These are phyloP conservation scores for Hemitrygon akajei DNA, from an alignment of 2,797 vertebrate genomes.

Conservation along the genomic window DNA sequence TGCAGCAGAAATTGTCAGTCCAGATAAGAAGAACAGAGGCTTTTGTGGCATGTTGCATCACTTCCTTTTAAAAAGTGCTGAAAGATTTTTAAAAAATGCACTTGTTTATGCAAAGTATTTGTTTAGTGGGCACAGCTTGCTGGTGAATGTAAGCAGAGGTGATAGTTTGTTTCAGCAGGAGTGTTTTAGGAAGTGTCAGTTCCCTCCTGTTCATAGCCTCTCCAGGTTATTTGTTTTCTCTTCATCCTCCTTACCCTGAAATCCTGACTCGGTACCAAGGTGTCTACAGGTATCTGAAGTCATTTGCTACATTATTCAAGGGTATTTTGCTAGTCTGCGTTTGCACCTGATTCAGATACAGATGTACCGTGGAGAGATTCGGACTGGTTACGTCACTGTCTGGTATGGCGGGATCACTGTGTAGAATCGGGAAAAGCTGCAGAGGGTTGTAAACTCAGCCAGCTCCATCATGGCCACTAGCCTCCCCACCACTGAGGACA, in stretches of 20 bases:
- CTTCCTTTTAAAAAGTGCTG: not conserved
- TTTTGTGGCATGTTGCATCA: slow-evolving; percentile 19
- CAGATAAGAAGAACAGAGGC: slow-evolving; percentile 4
- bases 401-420: too few species aligned
- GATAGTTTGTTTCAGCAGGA: not conserved
- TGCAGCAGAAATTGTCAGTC: not conserved
- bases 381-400: too few species aligned
- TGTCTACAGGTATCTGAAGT: not conserved
- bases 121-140: not conserved
- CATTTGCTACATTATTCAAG: not conserved
- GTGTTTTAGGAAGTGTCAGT: too few species aligned
- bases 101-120: not conserved
- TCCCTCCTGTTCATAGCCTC: too few species aligned
- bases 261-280: not conserved
- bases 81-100: not conserved
- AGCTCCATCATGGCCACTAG: too few species aligned
- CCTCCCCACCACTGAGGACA: too few species aligned
- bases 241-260: not conserved
- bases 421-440: too few species aligned
- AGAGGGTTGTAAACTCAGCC: too few species aligned
- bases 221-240: not conserved
- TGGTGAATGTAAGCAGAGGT: not conserved
- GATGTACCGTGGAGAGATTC: too few species aligned
- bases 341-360: too few species aligned
- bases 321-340: too few species aligned